phyloP scores from a whole-genome alignment of 2,113 vertebrate species.

The Lathamus discolor region DNA sequence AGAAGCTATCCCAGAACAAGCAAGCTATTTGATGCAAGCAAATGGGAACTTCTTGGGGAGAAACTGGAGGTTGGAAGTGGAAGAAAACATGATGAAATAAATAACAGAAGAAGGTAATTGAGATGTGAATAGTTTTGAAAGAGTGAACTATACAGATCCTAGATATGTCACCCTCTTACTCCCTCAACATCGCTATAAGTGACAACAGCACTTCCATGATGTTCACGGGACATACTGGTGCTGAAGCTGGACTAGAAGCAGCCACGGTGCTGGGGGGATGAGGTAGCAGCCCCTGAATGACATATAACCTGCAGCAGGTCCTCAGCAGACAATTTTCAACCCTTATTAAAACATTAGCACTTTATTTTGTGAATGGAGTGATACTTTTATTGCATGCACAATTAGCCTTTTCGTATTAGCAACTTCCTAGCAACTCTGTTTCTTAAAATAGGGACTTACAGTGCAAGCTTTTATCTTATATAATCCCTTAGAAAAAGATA shows the following conservation, averaged over 20 bases:
- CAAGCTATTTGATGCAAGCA: neutral
- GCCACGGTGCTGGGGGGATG: accelerated
- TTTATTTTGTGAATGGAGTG: conserved; percentile 68
- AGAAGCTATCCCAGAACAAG: neutral
- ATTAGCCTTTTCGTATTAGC: conserved; percentile 52
- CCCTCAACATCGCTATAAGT: neutral
- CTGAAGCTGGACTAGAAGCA: neutral
- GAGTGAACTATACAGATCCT: neutral
- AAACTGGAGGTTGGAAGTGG: neutral
- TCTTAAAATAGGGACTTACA: conserved; percentile 67
- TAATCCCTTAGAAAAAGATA: conserved; percentile 70
- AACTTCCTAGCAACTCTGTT: conserved; percentile 65
- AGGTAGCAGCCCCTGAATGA: neutral
- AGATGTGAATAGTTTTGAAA: neutral
- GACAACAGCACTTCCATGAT: neutral
- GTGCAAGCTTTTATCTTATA: conserved; percentile 69
- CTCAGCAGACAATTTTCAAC: neutral
- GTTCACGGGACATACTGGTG: neutral
- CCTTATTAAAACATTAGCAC: neutral
- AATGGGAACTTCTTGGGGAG: neutral
- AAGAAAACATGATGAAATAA: neutral
- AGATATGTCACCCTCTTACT: neutral
- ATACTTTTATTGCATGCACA: conserved; percentile 29
- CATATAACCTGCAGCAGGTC: neutral
- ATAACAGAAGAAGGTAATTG: neutral